Evolutionary conservation across 1,140 invertebrate genomes (phyloP), one percentile per base, ranked within the genome.

Genomic region (Drosophila nebulosa): DNA sequence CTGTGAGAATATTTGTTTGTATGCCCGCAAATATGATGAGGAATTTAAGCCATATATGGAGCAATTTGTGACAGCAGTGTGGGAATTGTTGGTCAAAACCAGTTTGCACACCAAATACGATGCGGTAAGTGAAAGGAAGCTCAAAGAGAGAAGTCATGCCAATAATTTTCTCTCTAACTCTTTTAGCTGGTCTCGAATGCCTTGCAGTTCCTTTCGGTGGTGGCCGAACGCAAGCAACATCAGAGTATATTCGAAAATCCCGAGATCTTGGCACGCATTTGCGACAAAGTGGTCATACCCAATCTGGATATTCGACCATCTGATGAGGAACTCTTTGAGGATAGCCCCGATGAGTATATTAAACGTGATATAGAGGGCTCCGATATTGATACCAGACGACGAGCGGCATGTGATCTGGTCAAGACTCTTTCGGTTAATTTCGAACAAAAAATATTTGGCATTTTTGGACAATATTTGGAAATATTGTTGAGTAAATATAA

Each of bases 261-360:
- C 0, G 93, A 93, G 57, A 97, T 97, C 16, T 92, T 99, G 2
- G 95, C 96, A 42, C 96, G 95, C 74, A 99, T 99, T 73, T 99
- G 98, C 92, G 97, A 99, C 90, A 99, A 99, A 93, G 97, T 99
- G 16, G 97, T 99, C 89, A 98, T 99, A 72, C 98, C 98, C 0
- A 99, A 99, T 91, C 98, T 99, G 94, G 96, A 99, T 92, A 98
- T 99, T 76, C 93, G 98, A 94, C 97, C 95, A 59, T 96, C 96
- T 0, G 99, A 99, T 93, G 96, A 97, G 92, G 98, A 99, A 92
- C 90, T 98, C 32, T 99, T 99, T 92, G 97, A 99, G 92, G 98
- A 99, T 89, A 99, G 99, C 92, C 97, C 98, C 0, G 98, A 99
- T 91, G 98, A 99, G 92, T 99, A 99, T 89, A 99, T 99, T 65